phyloP scores from a whole-genome alignment of 2,888 invertebrate species.

The Pogonocherus hispidulus region DNA sequence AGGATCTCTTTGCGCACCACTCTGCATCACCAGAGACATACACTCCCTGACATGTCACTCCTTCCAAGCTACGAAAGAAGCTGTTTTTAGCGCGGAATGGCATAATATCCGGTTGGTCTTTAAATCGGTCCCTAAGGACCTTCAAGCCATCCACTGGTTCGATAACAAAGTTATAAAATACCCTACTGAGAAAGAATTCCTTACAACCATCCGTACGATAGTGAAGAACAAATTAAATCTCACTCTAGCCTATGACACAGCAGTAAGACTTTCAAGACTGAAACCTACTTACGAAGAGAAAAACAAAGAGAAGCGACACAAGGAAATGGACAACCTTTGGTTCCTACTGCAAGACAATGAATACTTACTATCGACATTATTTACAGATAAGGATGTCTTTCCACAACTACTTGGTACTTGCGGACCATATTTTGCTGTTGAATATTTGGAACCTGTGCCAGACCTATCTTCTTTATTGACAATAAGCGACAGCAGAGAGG shows the following conservation, averaged over 20 bases:
- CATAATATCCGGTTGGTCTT: constrained; percentile 73
- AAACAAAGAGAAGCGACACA: constrained; percentile 64
- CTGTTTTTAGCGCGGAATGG: constrained; percentile 75
- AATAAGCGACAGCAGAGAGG: constrained; percentile 70
- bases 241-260: constrained; percentile 69
- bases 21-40: constrained; percentile 73
- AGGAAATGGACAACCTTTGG: constrained; percentile 77
- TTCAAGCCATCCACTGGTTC: constrained; percentile 68
- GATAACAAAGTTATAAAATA: constrained; percentile 69
- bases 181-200: constrained; percentile 72
- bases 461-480: constrained; percentile 71
- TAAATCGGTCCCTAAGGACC: constrained; percentile 69
- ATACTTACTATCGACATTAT: constrained; percentile 74
- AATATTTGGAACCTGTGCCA: constrained; percentile 74
- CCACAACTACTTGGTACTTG: constrained; percentile 75
- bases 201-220: constrained; percentile 70
- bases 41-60: constrained; percentile 74
- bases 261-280: constrained; percentile 69
- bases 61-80: constrained; percentile 74
- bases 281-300: constrained; percentile 68
- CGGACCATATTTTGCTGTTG: constrained; percentile 77
- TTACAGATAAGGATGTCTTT: constrained; percentile 74
- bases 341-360: constrained; percentile 77
- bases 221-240: constrained; percentile 72
- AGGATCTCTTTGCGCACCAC: constrained; percentile 75